These are phyloP conservation scores for Ardeotis arabs DNA, from an alignment of 2,113 vertebrate genomes.

Conservation along the genomic window DNA sequence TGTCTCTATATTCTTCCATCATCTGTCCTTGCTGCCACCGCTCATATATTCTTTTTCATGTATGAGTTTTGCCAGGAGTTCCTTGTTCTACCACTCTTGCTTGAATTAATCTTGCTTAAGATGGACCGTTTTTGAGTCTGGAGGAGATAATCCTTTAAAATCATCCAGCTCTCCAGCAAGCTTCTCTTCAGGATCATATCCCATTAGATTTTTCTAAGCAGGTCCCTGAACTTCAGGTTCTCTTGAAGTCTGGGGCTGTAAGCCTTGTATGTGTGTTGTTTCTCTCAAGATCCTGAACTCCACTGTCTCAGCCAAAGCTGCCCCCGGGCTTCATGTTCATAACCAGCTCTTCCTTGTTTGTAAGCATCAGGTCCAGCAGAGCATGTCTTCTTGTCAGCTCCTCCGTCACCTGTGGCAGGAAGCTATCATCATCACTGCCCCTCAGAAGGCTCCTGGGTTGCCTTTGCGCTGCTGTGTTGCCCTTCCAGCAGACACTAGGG, in stretches of 20 bases:
- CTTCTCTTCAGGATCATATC: not conserved
- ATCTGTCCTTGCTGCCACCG: not conserved
- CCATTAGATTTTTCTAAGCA: not conserved
- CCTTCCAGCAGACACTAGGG: not conserved
- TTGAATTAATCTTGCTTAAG: not conserved
- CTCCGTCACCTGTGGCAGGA: not conserved
- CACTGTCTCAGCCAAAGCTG: not conserved
- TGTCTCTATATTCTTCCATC: not conserved
- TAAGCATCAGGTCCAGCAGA: not conserved
- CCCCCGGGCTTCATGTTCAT: not conserved
- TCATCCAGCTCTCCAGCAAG: not conserved
- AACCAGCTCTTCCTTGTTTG: not conserved
- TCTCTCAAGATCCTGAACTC: not conserved
- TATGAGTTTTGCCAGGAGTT: not conserved
- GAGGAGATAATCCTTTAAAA: not conserved
- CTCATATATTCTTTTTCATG: not conserved
- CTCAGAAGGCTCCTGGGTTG: not conserved
- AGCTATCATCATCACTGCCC: not conserved
- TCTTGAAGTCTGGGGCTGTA: not conserved
- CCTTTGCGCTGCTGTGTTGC: not conserved
- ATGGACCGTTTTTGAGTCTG: not conserved
- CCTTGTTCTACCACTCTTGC: not conserved
- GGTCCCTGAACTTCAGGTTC: not conserved
- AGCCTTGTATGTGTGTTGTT: not conserved
- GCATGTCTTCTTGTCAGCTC: not conserved